Base-by-base conservation (phyloP, 2,888 invertebrate species). In the Harpagoxenus sublaevis region DNA sequence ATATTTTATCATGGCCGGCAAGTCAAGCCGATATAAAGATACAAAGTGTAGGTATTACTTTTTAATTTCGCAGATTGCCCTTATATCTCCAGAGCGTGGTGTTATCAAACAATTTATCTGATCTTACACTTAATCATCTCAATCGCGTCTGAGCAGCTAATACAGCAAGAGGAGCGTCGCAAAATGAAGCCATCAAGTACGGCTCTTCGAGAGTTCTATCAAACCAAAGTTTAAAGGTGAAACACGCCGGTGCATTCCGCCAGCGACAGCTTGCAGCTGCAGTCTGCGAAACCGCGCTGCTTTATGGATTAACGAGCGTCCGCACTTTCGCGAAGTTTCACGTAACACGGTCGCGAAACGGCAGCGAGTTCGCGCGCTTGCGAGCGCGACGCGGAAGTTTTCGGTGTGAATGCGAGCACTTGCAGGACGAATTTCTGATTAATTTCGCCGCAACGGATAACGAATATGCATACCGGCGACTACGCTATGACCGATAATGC, bases 231-330 rank as follows among this genome's bases (percentile, higher is more conserved):
- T 82, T 71, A 84, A 82, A 84, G 84, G 66, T 55, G 84, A 83
- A 85, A 88, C 78, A 85, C 63, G 62, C 70, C 70, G 60, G 23
- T 42, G 81, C 83, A 31, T 84, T 70, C 85, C 73, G 84, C 73
- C 55, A 79, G 53, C 88, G 86, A 86, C 88, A 88, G 83, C 77
- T 71, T 39, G 71, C 73, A 84, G 83, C 65, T 84, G 78, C 35
- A 75, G 78, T 35, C 9, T 78, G 51, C 62, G 71, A 88, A 85
- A 71, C 68, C 70, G 74, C 73, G 85, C n/a, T 45, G 87, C 85
- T 89, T 88, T 84, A 88, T 84, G 84, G 88, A 88, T 88, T 89
- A 87, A 89, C 86, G 86, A 78, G 82, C n/a, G 86, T 39, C 74
- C 83, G 68, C 65, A 68, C 73, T 87, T 74, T 66, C 65, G 48